Evolutionary conservation across 2,797 vertebrate genomes (phyloP), one percentile per base, ranked within the genome.

Genomic region (Micromesistius poutassou): DNA sequence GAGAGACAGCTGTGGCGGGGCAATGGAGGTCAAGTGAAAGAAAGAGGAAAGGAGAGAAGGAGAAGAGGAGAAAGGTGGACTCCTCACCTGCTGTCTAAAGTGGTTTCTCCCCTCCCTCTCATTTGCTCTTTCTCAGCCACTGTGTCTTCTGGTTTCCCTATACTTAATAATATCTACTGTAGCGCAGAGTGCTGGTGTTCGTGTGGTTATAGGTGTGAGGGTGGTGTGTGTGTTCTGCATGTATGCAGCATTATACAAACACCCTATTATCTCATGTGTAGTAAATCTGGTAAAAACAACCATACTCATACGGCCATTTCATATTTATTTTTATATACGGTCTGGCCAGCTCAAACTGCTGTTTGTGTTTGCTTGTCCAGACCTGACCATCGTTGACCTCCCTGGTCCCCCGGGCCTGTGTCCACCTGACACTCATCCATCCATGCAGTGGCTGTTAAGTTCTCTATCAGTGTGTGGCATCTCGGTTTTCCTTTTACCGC

Each of bases 11-110:
- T 42, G 40, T 13, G 40, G 40, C 40, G 30, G 14, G 40, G 22
- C 1, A 5, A 19, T 28, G 73, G 72, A 79, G 55, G 79, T 82
- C 40, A 76, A 77, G 77, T 50, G 71, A 78, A 71, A 50, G 50
- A 62, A 73, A n/a, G 22, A 31, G 50, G 10, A 42, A 71, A 73
- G 25, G 77, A 74, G 74, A 79, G 38, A 8, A 25, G 72, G 80
- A 42, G 40, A 42, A 16, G 40, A 42, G 4, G 40, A 42, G 40
- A 40, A 14, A 80, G 76, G 13, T 38, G 35, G 82, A 91, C 90
- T 90, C 78, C 77, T 72, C 83, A 87, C 85, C 80, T 86, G 40
- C 78, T 73, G 76, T 82, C 78, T 35, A 78, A 76, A 78, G 30
- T 71, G 71, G 40, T 42, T 42, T 14, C 12, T 42, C 40, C 13